Conservation (phyloP, 2,888 invertebrate genomes). For the Ochropleura plecta region DNA sequence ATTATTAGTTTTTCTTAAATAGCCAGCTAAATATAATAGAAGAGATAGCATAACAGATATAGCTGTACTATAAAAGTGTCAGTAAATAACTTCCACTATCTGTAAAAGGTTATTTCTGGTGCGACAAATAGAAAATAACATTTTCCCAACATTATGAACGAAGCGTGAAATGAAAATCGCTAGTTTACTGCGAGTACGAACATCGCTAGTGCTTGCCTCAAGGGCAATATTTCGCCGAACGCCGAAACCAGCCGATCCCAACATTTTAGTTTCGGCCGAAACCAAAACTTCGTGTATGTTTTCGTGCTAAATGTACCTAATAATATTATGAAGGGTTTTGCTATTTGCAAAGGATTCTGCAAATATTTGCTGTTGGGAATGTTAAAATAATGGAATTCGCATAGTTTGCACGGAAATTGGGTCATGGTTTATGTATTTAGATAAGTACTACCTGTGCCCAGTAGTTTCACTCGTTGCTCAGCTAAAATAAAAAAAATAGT, state of each 20-base stretch:
- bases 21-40: too few relatives aligned
- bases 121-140: conserved; percentile 35
- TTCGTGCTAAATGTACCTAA: conserved; percentile 28
- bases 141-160: conserved; percentile 9
- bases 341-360: conserved; percentile 44
- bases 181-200: conserved; percentile 31
- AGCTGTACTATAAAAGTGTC: background rate
- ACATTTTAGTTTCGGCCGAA: conserved; percentile 30
- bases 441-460: background rate
- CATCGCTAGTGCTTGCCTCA: conserved; percentile 31
- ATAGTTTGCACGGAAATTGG: background rate
- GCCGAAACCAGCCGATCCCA: conserved; percentile 12
- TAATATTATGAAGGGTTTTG: conserved; percentile 27
- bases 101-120: conserved; percentile 10
- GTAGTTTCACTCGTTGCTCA: too few relatives aligned
- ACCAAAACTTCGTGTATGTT: conserved; percentile 33
- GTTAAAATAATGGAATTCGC: background rate
- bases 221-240: conserved; percentile 24
- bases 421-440: background rate
- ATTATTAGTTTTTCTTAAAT: too few relatives aligned
- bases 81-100: background rate
- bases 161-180: conserved; percentile 40
- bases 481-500: too few relatives aligned
- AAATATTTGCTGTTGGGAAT: conserved; percentile 27
- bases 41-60: background rate